These are phyloP conservation scores for Pogoniulus pusillus DNA, from an alignment of 2,797 vertebrate genomes.

Conservation along the genomic window DNA sequence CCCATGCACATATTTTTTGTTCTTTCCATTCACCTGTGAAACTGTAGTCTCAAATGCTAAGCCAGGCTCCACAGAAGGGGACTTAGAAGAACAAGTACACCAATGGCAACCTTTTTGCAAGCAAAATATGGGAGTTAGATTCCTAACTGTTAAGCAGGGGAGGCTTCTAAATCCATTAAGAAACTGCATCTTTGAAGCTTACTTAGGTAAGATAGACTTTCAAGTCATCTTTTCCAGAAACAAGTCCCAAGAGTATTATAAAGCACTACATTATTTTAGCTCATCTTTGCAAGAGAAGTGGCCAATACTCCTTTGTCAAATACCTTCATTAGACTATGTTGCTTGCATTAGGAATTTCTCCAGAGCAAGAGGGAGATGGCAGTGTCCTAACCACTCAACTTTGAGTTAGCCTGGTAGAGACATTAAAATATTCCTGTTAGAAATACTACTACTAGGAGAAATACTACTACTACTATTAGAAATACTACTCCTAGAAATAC, in stretches of 20 bases:
- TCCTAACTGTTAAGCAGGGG: background rate
- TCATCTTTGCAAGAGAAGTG: background rate
- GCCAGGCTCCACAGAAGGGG: background rate
- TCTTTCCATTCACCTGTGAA: background rate
- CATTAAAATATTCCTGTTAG: background rate
- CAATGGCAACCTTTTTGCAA: background rate
- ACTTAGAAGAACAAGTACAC: background rate
- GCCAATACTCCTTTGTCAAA: background rate
- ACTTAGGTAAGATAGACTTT: background rate
- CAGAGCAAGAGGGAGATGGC: background rate
- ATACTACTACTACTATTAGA: too few relatives aligned
- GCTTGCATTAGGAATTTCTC: background rate
- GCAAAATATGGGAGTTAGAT: background rate
- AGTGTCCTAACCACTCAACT: background rate
- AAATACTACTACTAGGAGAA: too few relatives aligned
- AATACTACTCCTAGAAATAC: too few relatives aligned
- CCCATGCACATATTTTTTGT: background rate
- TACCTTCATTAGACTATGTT: background rate
- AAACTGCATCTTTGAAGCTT: background rate
- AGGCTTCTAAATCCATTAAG: background rate
- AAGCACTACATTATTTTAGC: background rate
- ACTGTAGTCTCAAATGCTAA: background rate
- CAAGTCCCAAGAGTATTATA: background rate
- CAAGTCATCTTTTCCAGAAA: background rate
- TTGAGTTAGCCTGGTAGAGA: background rate